Evolutionary conservation across 2,888 invertebrate species (phyloP).

Genomic region (Drosophila merina): DNA sequence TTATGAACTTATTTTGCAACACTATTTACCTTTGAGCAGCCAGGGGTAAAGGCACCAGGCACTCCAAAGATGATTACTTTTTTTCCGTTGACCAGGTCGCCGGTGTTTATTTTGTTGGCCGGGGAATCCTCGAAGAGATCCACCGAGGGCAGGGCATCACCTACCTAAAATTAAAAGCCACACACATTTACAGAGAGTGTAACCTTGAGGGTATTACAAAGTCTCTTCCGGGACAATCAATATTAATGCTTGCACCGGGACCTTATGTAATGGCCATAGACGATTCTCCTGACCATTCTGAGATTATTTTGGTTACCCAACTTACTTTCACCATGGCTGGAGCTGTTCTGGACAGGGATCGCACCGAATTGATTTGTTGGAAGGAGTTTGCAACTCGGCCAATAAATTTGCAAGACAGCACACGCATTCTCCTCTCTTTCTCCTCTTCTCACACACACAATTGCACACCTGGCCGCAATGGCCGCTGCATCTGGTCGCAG

Average conservation of each 20-base stretch:
- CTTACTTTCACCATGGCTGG: slow-evolving; percentile 83
- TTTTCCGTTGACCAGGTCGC: slow-evolving; percentile 89
- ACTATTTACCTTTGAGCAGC: slow-evolving; percentile 90
- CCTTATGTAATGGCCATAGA: slow-evolving; percentile 59
- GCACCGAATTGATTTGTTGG: slow-evolving; percentile 46
- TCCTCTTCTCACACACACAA: slow-evolving; percentile 27
- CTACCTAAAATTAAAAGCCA: slow-evolving; percentile 87
- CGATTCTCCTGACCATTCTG: not conserved
- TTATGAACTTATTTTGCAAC: too few relatives aligned
- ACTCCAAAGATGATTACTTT: slow-evolving; percentile 95
- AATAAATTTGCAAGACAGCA: slow-evolving; percentile 72
- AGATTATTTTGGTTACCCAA: not conserved
- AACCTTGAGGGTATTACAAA: slow-evolving; percentile 61
- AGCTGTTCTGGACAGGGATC: slow-evolving; percentile 77
- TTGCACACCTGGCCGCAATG: slow-evolving; percentile 29
- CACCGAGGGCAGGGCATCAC: slow-evolving; percentile 91
- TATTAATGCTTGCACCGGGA: slow-evolving; percentile 34
- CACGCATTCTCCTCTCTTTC: slow-evolving; percentile 52
- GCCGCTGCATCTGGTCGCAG: slow-evolving; percentile 45
- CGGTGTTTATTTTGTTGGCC: slow-evolving; percentile 92
- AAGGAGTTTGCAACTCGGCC: slow-evolving; percentile 65
- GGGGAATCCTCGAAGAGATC: slow-evolving; percentile 94
- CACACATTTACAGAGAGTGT: slow-evolving; percentile 19
- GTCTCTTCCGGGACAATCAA: slow-evolving; percentile 56
- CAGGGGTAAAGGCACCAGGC: slow-evolving; percentile 97